These are phyloP conservation scores for Littorina saxatilis DNA, from an alignment of 1,140 invertebrate species.

Conservation along the genomic window DNA sequence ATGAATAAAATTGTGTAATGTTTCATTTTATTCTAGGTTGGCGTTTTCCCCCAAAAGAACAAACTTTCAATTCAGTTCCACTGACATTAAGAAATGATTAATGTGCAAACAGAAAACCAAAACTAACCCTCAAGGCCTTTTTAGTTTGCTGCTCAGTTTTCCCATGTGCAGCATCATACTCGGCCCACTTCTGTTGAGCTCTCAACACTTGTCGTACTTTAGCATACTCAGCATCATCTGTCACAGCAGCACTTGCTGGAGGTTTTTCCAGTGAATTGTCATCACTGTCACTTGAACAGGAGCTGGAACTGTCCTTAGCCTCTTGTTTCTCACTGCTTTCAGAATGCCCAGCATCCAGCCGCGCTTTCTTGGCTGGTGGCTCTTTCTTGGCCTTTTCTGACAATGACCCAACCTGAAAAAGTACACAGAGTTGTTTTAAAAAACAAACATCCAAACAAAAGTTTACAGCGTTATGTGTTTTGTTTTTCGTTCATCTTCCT, in stretches of 20 bases:
- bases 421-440: background rate
- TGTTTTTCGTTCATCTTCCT: no score
- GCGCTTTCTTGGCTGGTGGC: background rate
- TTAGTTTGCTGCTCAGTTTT: background rate
- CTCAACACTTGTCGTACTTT: background rate
- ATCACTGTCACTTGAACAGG: background rate
- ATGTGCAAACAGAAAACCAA: no score
- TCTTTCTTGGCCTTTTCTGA: background rate
- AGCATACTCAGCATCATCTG: slow-evolving; percentile 3
- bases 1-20: no score
- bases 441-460: no score
- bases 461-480: no score
- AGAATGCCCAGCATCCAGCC: background rate
- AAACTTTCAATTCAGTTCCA: no score
- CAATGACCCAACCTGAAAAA: background rate
- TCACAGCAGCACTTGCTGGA: background rate
- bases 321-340: background rate
- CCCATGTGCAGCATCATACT: background rate
- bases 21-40: no score
- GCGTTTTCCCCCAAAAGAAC: no score
- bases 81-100: no score
- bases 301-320: background rate
- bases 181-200: background rate
- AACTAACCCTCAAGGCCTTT: no score
- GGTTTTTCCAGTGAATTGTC: background rate